phyloP scores from a whole-genome alignment of 2,888 invertebrate genomes.

The Drosophila fulvimacula region DNA sequence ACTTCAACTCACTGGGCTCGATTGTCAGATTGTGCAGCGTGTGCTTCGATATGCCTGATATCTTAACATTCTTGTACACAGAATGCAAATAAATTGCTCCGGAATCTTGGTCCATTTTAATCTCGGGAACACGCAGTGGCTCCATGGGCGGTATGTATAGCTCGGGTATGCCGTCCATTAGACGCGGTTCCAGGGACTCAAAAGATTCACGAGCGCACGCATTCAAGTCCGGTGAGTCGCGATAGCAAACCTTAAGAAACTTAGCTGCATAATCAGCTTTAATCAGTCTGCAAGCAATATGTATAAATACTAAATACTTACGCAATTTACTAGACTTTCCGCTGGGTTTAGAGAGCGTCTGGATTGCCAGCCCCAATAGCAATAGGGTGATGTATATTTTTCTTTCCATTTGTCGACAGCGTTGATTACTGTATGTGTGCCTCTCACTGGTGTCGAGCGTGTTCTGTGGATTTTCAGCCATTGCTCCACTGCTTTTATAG shows the following conservation, averaged over 20 bases:
- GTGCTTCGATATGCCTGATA: constrained; percentile 88
- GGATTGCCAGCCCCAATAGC: constrained; percentile 33
- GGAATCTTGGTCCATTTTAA: constrained; percentile 89
- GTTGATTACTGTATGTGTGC: not conserved
- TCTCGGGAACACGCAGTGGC: constrained; percentile 88
- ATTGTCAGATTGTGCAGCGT: constrained; percentile 87
- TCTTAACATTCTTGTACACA: constrained; percentile 87
- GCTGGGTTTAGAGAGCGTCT: constrained; percentile 27
- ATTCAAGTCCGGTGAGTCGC: constrained; percentile 87
- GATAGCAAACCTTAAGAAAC: constrained; percentile 88
- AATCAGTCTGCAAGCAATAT: not conserved
- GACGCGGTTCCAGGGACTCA: constrained; percentile 86
- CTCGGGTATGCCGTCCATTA: constrained; percentile 88
- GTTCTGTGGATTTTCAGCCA: constrained; percentile 32
- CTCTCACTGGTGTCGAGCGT: constrained; percentile 15
- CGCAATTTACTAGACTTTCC: constrained; percentile 41
- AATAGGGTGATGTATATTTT: constrained; percentile 35
- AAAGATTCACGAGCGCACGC: constrained; percentile 88
- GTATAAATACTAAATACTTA: constrained; percentile 37
- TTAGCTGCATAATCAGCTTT: constrained; percentile 86
- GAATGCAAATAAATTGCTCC: constrained; percentile 90
- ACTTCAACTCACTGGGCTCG: constrained; percentile 85
- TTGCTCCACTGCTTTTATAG: constrained; percentile 61
- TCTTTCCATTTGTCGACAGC: constrained; percentile 33
- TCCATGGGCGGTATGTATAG: constrained; percentile 89